phyloP scores from a whole-genome alignment of 2,888 invertebrate genomes.

The Liopterus haemorrhoidalis region DNA sequence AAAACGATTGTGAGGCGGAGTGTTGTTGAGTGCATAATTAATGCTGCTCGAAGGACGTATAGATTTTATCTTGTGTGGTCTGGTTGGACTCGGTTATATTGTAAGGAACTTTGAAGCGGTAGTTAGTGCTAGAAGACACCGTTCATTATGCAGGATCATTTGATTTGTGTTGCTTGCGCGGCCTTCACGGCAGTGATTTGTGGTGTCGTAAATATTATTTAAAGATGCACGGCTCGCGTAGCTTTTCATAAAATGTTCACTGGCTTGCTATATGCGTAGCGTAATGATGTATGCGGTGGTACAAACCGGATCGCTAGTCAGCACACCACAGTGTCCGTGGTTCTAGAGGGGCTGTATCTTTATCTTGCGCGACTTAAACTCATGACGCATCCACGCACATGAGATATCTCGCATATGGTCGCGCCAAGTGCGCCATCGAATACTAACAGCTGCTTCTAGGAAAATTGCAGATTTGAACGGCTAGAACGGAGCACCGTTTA shows the following conservation, averaged over 20 bases:
- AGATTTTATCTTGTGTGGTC: slow-evolving; percentile 7
- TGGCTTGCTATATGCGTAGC: slow-evolving; percentile 2
- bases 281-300: slow-evolving; percentile 9
- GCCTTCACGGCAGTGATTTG: slow-evolving; percentile 6
- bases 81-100: no score
- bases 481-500: no score
- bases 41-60: no score
- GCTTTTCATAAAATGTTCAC: slow-evolving; percentile 9
- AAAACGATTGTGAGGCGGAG: not conserved
- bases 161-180: slow-evolving; percentile 6
- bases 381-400: no score
- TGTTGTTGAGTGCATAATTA: no score
- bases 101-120: slow-evolving; percentile 10
- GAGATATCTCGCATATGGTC: no score
- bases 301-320: not conserved
- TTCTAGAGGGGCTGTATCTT: no score
- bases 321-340: slow-evolving; percentile 7
- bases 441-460: no score
- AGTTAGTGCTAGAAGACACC: slow-evolving; percentile 8
- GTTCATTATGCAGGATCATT: slow-evolving; percentile 8
- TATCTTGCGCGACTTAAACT: no score
- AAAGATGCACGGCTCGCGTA: slow-evolving; percentile 14
- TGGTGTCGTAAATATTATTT: slow-evolving; percentile 14
- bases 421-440: no score
- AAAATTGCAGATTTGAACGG: no score